Percentiles rank a stretch among this genome's conserved stretches.
Conservation (phyloP, 2,113 vertebrate species). For the Psammodynastes pulverulentus region DNA sequence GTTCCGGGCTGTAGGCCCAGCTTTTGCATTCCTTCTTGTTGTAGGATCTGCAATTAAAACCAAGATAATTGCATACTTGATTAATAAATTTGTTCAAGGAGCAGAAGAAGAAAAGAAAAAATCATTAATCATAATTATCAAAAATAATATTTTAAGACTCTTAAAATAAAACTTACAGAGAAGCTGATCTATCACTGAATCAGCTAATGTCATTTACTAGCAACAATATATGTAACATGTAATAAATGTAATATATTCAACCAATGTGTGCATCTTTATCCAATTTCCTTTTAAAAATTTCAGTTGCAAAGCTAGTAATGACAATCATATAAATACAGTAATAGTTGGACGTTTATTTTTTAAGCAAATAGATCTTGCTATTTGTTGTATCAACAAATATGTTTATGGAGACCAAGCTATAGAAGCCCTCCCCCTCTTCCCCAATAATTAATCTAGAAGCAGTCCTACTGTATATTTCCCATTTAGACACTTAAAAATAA, state of each 20-base stretch:
- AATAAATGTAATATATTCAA: not conserved
- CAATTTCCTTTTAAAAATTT: not conserved
- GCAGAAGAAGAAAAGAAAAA: fast-evolving
- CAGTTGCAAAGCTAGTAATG: not conserved
- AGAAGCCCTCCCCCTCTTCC: not conserved
- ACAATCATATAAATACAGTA: not conserved
- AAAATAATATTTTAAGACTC: not conserved
- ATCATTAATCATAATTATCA: not conserved
- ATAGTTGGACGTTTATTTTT: not conserved
- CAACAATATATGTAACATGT: not conserved
- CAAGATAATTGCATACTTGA: not conserved
- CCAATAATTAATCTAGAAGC: not conserved
- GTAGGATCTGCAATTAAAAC: constrained; percentile 82
- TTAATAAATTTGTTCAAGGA: not conserved
- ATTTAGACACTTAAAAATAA: not conserved
- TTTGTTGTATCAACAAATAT: not conserved
- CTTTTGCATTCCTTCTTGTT: constrained; percentile 93
- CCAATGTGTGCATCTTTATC: not conserved
- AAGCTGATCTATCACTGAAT: not conserved
- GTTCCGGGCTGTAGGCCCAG: constrained; percentile 87
- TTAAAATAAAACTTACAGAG: not conserved
- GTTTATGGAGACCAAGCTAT: not conserved
- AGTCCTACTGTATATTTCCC: not conserved
- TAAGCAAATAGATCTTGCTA: not conserved
- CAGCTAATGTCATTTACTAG: not conserved